Base-by-base conservation (phyloP, 1,140 invertebrate species). In the Ceratina australensis region DNA sequence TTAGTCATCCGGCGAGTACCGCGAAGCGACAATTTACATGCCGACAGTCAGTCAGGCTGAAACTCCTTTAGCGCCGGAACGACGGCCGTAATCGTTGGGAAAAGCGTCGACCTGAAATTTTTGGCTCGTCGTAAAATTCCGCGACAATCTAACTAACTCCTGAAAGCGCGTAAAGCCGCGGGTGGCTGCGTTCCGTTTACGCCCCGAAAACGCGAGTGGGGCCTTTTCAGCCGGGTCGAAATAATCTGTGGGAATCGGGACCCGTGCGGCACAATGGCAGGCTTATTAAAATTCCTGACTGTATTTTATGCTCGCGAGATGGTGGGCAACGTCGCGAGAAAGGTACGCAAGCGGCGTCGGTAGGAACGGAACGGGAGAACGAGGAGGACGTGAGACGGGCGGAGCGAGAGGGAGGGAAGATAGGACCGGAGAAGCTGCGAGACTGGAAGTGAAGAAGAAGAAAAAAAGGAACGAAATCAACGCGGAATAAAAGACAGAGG, bases 261-360 rank as follows among this genome's bases (percentile, higher is more conserved):
- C 65, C 80, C 72, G 75, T 72, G 75, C 74, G 81, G 83, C 82
- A 89, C 88, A 88, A 87, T 89, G 82, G 86, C 84, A 81, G 85
- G 86, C 87, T 89, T 89, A 89, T 89, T 89, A 89, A 89, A 89
- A 89, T 89, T 89, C 88, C 88, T 86, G 83, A 79, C 83, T 87
- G 85, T 88, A 89, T 89, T 88, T 88, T 87, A 87, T 87, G 83
- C 74, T 66, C 78, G 72, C 83, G 85, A 82, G 86, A 87, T 78
- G 77, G 78, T 80, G 82, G 79, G 73, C 81, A 87, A 74, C 80
- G 77, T 78, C 84, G 84, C 72, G 80, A 81, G 76, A 65, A 42
- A 78, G 84, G 66, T 59, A 71, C 72, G 71, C 76, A 72, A 72
- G 63, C 56, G 22, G 65, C 67, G 56, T 42, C 47, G 74, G 75